Base-by-base conservation (phyloP, 1,140 invertebrate genomes). In the Hylaeus anthracinus region DNA sequence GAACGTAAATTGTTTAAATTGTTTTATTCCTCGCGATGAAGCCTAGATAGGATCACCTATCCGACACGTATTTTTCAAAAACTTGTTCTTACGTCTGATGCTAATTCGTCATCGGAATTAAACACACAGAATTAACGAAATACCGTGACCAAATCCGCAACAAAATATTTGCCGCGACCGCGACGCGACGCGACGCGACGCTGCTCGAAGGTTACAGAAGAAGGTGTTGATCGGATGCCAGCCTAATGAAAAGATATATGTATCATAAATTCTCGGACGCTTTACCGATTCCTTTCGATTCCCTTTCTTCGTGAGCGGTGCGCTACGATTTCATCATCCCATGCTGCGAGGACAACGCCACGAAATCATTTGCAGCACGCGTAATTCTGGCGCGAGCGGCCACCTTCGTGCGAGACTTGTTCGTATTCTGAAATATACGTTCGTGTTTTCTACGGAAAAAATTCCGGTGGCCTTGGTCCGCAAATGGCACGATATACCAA, bases 181-280 rank as follows among this genome's bases (percentile, higher is more conserved):
- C 26, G 26, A 26, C 45, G 6, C 43, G 41, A 3, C 43, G 60
- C 43, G 10, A 15, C 51, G 60, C 71, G 26, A 26, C 56, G n/a
- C 41, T 9, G 51, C 2, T 45, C 48, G 60, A 41, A n/a, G 45
- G 66, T 77, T 60, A 61, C 75, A 58, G 26, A 55, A 10, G 8
- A 6, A 48, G 55, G 56, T 41, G 56, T 5, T 55, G 69, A 65
- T 55, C 56, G 76, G 65, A 79, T 72, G 39, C 76, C 51, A 60
- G 45, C 70, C 41, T 72, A 78, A 78, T 78, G 76, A 78, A 78
- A 78, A 78, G 76, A 78, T 78, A 78, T 78, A 78, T 43, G 76
- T 63, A 63, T 10, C 48, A 78, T 78, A 78, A 78, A 78, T 72
- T 72, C 56, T 55, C 39, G 76, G 58, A 15, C 69, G 58, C 48